phyloP scores from a whole-genome alignment of 64 coral and sea anemone species.

The Actinia tenebrosa region DNA sequence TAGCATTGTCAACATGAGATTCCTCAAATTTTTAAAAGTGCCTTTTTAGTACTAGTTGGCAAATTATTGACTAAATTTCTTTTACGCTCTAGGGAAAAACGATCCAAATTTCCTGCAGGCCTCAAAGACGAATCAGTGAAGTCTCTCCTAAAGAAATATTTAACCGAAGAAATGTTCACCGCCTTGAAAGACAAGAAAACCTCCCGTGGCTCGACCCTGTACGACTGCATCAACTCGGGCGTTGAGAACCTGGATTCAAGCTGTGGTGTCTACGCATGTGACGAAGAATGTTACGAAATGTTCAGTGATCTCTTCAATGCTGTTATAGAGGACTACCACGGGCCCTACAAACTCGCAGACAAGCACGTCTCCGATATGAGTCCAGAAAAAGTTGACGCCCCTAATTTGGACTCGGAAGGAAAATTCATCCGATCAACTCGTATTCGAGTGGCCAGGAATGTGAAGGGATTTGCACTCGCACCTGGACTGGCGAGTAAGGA shows the following conservation, averaged over 20 bases:
- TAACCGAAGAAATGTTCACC: slow-evolving; percentile 8
- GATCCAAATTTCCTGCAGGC: slow-evolving; percentile 26
- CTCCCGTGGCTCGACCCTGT: neutral
- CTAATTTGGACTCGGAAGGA: slow-evolving; percentile 56
- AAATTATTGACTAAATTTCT: neutral
- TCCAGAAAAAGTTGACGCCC: slow-evolving; percentile 67
- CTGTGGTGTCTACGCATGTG: slow-evolving; percentile 65
- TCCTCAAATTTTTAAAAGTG: too few species aligned
- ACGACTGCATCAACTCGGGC: slow-evolving; percentile 66
- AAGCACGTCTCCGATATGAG: slow-evolving; percentile 77
- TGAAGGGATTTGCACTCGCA: slow-evolving; percentile 54
- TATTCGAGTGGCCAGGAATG: slow-evolving; percentile 81
- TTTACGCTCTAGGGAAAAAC: slow-evolving; percentile 11
- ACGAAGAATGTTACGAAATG: slow-evolving; percentile 61
- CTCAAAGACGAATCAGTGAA: slow-evolving; percentile 45
- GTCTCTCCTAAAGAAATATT: slow-evolving; percentile 27
- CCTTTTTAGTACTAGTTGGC: too few species aligned
- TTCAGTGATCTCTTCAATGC: slow-evolving; percentile 52
- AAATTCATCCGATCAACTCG: slow-evolving; percentile 80
- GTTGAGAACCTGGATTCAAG: slow-evolving; percentile 66
- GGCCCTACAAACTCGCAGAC: slow-evolving; percentile 65
- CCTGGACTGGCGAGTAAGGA: slow-evolving; percentile 66
- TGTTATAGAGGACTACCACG: slow-evolving; percentile 76
- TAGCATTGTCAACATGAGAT: too few species aligned
- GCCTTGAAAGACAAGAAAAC: slow-evolving; percentile 25